These are phyloP conservation scores for Mesorhabditis belari DNA, from an alignment of 2,888 invertebrate genomes.

Conservation along the genomic window DNA sequence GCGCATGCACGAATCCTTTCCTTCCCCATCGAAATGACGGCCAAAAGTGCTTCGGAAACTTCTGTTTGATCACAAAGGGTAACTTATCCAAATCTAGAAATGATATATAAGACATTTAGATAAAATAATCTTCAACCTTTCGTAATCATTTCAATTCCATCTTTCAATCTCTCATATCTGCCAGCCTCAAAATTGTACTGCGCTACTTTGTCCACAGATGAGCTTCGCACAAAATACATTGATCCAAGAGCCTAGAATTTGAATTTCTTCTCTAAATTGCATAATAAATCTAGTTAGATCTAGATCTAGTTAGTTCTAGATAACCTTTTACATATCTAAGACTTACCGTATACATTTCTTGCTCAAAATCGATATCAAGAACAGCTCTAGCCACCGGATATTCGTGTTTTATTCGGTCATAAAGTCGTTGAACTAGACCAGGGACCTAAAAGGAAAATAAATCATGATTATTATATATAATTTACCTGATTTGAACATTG, in stretches of 20 bases:
- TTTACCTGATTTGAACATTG: constrained; percentile 20
- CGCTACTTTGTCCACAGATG: constrained; percentile 13
- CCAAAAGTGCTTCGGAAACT: constrained; percentile 49
- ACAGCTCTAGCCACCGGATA: constrained; percentile 30
- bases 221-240: constrained; percentile 33
- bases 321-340: neutral
- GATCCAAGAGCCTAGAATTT: constrained; percentile 41
- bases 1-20: constrained; percentile 50
- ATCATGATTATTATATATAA: neutral
- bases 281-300: neutral
- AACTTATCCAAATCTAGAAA: constrained; percentile 17
- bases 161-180: constrained; percentile 14
- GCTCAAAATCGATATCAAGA: constrained; percentile 38
- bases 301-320: neutral
- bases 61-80: constrained; percentile 36
- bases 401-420: constrained; percentile 17
- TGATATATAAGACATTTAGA: constrained; percentile 14
- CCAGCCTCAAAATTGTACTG: constrained; percentile 41
- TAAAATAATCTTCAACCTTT: constrained; percentile 1
- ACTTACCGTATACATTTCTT: constrained; percentile 40
- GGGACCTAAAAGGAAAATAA: constrained; percentile 24
- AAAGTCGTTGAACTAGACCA: constrained; percentile 28
- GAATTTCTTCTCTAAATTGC: neutral
- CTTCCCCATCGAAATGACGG: constrained; percentile 47
- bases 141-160: constrained; percentile 16